Conservation (phyloP, 2,888 invertebrate genomes). For the Sphinx pinastri region DNA sequence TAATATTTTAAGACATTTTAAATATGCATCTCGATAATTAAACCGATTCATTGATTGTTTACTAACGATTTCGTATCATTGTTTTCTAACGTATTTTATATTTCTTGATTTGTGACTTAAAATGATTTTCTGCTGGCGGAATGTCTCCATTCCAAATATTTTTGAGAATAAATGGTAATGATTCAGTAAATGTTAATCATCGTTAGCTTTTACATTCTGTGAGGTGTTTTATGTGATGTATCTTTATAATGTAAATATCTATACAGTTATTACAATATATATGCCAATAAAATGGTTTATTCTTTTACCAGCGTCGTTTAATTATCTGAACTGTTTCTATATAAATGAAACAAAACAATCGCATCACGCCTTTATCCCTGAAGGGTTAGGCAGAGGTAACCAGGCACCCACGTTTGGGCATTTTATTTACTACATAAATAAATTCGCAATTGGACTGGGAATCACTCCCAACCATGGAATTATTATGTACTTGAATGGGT, state of each 20-base stretch:
- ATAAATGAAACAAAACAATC: too few relatives aligned
- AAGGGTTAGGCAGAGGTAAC: too few relatives aligned
- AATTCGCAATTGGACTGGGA: too few relatives aligned
- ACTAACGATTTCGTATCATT: constrained; percentile 21
- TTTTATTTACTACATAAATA: too few relatives aligned
- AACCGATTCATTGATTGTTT: constrained; percentile 26
- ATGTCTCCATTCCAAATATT: constrained; percentile 42
- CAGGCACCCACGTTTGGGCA: too few relatives aligned
- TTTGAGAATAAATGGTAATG: constrained; percentile 31
- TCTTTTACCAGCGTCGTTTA: constrained; percentile 67
- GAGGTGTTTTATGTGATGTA: constrained; percentile 80
- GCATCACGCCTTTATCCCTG: too few relatives aligned
- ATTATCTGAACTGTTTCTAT: constrained; percentile 23
- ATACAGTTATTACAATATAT: constrained; percentile 64
- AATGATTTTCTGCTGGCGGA: constrained; percentile 25
- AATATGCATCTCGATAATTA: constrained; percentile 4
- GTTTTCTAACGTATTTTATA: constrained; percentile 23
- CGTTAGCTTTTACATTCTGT: constrained; percentile 70
- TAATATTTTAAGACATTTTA: not conserved
- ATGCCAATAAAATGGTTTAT: constrained; percentile 81
- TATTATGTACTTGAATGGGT: too few relatives aligned
- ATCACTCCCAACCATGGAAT: too few relatives aligned
- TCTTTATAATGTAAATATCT: constrained; percentile 77
- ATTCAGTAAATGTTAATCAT: constrained; percentile 41
- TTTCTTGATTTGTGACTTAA: constrained; percentile 19